Conservation (phyloP, 2,797 vertebrate species). For the Liasis olivaceus region DNA sequence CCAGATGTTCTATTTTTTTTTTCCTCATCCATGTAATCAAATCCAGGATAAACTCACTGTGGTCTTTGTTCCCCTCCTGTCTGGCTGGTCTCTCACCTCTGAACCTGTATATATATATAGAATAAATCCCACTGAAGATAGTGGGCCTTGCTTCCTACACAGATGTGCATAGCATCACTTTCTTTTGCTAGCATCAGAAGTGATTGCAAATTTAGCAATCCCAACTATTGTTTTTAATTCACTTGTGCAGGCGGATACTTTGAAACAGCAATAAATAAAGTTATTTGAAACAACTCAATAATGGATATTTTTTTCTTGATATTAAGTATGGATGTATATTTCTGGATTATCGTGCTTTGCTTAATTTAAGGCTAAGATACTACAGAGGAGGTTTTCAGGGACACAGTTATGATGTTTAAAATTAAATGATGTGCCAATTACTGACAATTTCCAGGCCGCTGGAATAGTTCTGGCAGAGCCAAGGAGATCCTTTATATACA, state of each 20-base stretch:
- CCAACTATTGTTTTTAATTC: slow-evolving; percentile 2
- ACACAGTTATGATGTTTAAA: background rate
- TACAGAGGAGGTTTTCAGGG: background rate
- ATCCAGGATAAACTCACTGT: background rate
- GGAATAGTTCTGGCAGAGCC: background rate
- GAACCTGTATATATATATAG: background rate
- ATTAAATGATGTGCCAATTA: background rate
- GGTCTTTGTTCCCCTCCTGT: no score
- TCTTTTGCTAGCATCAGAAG: background rate
- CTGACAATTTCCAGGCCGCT: background rate
- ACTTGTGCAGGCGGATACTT: background rate
- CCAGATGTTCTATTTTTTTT: background rate
- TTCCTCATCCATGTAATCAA: background rate
- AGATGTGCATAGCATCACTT: background rate
- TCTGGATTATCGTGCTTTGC: background rate
- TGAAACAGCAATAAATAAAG: background rate
- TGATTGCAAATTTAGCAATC: no score
- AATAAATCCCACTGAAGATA: background rate
- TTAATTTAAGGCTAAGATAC: background rate
- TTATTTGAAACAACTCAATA: background rate
- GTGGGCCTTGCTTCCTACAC: background rate
- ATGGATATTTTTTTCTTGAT: background rate
- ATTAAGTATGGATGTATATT: background rate
- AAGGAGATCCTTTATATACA: background rate
- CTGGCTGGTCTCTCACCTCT: background rate